Conservation (phyloP, 2,797 vertebrate genomes). For the Chloroceryle amazona region DNA sequence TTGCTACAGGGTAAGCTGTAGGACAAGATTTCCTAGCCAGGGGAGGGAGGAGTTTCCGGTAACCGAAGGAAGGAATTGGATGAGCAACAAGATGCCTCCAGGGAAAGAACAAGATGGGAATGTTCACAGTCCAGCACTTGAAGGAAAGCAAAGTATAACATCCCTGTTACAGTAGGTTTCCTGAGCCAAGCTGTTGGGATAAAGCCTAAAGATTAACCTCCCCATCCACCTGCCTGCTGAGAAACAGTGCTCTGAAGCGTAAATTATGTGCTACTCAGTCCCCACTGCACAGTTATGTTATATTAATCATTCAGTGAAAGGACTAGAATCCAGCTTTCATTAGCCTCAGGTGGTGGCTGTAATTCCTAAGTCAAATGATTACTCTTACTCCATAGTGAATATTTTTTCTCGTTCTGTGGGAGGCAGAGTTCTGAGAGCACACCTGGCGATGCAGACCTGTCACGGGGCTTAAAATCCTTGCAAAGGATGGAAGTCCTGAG, state of each 20-base stretch:
- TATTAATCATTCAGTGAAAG: background rate
- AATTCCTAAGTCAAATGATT: background rate
- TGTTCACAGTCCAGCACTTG: accelerated
- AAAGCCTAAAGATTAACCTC: background rate
- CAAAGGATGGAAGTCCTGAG: background rate
- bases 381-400: background rate
- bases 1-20: background rate
- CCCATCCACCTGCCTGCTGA: background rate
- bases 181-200: background rate
- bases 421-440: background rate
- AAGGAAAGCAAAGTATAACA: background rate
- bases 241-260: background rate
- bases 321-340: background rate
- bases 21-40: background rate
- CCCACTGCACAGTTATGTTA: background rate
- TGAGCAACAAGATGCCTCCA: background rate
- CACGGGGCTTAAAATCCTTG: background rate
- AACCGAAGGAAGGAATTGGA: background rate
- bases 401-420: background rate
- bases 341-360: background rate
- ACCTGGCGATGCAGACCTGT: accelerated
- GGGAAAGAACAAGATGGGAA: background rate
- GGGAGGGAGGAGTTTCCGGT: background rate
- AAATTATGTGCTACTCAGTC: background rate
- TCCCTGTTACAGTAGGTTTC: background rate